Conservation (phyloP, 1,140 invertebrate genomes). For the Listronotus bonariensis region DNA sequence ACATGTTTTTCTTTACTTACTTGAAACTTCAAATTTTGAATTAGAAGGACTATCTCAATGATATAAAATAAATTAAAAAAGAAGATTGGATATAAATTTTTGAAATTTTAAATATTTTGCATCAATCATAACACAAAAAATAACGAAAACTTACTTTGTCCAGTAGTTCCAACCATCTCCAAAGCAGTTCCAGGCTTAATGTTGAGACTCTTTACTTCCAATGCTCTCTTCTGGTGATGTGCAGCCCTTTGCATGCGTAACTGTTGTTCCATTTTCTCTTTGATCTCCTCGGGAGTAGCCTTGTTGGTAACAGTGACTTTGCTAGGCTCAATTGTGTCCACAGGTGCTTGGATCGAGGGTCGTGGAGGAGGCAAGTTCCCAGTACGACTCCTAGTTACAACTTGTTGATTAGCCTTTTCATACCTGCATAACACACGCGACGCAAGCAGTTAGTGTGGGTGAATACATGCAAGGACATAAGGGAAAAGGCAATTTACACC, state of each 20-base stretch:
- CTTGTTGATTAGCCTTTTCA: slow-evolving; percentile 68
- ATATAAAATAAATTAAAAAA: no score
- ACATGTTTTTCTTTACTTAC: no score
- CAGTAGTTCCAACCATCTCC: slow-evolving; percentile 62
- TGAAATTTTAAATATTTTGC: no score
- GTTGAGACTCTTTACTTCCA: slow-evolving; percentile 63
- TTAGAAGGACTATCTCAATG: no score
- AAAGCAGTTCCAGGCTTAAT: slow-evolving; percentile 55
- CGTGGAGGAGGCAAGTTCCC: slow-evolving; percentile 66
- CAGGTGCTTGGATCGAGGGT: slow-evolving; percentile 46
- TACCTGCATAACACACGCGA: slow-evolving; percentile 60
- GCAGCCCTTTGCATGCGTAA: slow-evolving; percentile 82
- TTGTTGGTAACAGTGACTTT: slow-evolving; percentile 60
- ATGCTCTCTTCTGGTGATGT: slow-evolving; percentile 80
- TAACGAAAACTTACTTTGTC: slow-evolving; percentile 54
- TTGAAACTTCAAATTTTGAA: no score
- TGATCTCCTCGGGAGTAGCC: slow-evolving; percentile 77
- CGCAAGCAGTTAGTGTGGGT: slow-evolving; percentile 48
- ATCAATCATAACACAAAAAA: no score
- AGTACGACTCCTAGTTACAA: slow-evolving; percentile 75
- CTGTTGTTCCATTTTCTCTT: slow-evolving; percentile 90
- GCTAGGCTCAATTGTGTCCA: slow-evolving; percentile 27
- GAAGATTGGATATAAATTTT: no score
- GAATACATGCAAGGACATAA: not conserved
- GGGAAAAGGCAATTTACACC: not conserved